These are phyloP conservation scores for Thomomys bottae DNA, from an alignment of 2,113 vertebrate species.

Conservation along the genomic window DNA sequence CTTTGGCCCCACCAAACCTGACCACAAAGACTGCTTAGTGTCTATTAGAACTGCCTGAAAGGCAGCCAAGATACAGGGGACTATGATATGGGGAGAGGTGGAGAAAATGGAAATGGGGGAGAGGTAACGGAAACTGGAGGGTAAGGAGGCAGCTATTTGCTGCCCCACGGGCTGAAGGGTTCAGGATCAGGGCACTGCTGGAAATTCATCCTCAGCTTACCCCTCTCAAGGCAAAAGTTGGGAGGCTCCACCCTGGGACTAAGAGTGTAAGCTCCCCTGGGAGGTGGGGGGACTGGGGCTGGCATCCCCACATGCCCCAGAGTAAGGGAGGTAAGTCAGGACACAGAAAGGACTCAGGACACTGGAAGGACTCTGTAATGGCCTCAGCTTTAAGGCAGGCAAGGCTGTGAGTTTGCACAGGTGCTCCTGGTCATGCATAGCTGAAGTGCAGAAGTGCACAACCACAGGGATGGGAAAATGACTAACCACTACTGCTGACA, in stretches of 20 bases:
- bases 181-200: neutral
- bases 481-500: neutral
- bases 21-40: neutral
- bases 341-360: neutral
- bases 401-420: neutral
- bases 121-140: neutral
- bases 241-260: neutral
- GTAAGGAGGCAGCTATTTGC: neutral
- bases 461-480: neutral
- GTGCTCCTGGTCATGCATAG: conserved; percentile 11
- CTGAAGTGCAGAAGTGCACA: neutral
- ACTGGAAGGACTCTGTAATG: neutral
- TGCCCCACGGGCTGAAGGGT: neutral
- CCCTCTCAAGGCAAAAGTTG: neutral
- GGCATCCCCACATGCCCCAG: neutral
- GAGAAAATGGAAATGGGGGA: neutral
- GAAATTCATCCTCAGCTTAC: neutral
- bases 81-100: neutral
- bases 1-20: neutral
- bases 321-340: conserved; percentile 5
- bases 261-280: neutral
- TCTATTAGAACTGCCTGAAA: conserved; percentile 12
- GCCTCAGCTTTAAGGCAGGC: neutral
- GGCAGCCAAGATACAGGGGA: neutral
- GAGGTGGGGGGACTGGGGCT: too few relatives aligned